Evolutionary conservation across 37 sponge, comb jelly and placozoan species (phyloP).

Genomic region (Crambe crambe): DNA sequence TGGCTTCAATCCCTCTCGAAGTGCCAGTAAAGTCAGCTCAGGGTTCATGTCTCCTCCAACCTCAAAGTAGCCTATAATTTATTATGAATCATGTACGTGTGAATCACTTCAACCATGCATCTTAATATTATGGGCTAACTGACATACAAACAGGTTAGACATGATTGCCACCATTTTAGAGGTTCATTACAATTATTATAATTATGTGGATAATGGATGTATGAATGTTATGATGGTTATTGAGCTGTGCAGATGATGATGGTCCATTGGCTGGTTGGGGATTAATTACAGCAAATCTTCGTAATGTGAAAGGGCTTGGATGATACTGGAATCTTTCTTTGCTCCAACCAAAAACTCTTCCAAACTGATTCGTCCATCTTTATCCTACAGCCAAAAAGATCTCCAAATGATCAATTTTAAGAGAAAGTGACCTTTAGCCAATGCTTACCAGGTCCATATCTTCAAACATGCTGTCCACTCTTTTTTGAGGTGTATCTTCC

Average conservation of each 20-base stretch:
- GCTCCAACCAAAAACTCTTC: conserved; percentile 57
- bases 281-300: conserved; percentile 22
- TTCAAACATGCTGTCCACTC: conserved; percentile 69
- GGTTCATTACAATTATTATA: too few relatives aligned
- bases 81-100: too few relatives aligned
- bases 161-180: too few relatives aligned
- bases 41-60: conserved; percentile 39
- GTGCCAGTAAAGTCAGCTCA: conserved; percentile 55
- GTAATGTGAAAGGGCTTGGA: conserved; percentile 42
- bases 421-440: not conserved
- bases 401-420: not conserved
- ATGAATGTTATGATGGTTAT: too few relatives aligned
- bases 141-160: too few relatives aligned
- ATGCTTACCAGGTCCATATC: conserved; percentile 51
- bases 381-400: conserved; percentile 21
- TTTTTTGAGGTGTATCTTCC: conserved; percentile 64
- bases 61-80: not conserved
- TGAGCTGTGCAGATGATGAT: too few relatives aligned
- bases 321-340: conserved; percentile 59
- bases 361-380: conserved; percentile 44
- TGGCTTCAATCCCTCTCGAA: conserved; percentile 71
- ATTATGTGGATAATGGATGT: too few relatives aligned
- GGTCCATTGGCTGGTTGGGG: too few relatives aligned
- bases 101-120: too few relatives aligned
- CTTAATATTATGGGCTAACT: too few relatives aligned